A percentile compares a stretch with the other conserved stretches of the same genome.
Evolutionary conservation across 2,113 vertebrate species (phyloP).

Genomic region (Catharus minimus): DNA sequence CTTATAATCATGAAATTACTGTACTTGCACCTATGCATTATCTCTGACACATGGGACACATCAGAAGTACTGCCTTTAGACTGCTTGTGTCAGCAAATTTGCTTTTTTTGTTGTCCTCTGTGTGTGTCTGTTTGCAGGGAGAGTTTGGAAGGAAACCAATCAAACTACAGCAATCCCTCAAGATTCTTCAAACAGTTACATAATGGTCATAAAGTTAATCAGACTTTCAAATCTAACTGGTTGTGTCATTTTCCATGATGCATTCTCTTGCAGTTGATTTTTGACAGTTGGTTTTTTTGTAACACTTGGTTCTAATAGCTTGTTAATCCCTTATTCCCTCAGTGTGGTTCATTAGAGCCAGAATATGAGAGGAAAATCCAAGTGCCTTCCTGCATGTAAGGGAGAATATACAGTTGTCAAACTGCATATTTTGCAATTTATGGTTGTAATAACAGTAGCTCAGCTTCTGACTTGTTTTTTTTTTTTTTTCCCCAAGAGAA

Average conservation of each 20-base stretch:
- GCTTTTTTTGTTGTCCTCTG: slow-evolving; percentile 25
- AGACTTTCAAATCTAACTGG: not conserved
- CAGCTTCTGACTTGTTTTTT: not conserved
- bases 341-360: not conserved
- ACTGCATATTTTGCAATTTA: not conserved
- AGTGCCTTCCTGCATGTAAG: slow-evolving; percentile 4
- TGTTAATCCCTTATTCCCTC: not conserved
- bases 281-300: not conserved
- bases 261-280: not conserved
- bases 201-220: not conserved
- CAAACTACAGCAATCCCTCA: not conserved
- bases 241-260: not conserved
- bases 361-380: not conserved
- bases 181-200: not conserved
- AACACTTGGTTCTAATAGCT: not conserved
- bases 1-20: no score
- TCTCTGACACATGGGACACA: not conserved
- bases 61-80: not conserved
- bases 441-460: not conserved
- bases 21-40: not conserved
- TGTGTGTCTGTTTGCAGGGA: not conserved
- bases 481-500: not conserved
- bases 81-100: not conserved
- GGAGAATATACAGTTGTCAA: not conserved
- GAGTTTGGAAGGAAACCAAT: not conserved